Evolutionary conservation across 2,113 vertebrate genomes (phyloP).

Genomic region (Tetraodon nigroviridis): DNA sequence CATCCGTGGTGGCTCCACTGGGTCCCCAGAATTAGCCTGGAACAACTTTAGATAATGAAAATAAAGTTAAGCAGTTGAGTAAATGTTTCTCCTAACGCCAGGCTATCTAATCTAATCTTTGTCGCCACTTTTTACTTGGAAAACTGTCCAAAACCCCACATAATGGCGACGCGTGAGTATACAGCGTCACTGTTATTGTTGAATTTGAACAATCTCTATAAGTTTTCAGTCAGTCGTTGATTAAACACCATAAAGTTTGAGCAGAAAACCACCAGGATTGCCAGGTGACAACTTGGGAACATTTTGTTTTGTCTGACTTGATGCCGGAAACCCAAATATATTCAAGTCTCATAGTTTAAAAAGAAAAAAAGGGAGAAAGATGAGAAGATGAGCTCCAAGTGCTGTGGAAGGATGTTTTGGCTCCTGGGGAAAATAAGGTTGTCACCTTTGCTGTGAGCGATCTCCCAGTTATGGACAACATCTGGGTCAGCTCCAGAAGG

Average conservation of each 20-base stretch:
- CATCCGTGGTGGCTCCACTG: constrained; percentile 5
- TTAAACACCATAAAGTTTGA: not conserved
- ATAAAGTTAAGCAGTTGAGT: not conserved
- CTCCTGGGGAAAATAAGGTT: not conserved
- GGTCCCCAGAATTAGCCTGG: constrained; percentile 1
- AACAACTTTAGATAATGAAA: constrained; percentile 23
- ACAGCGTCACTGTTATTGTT: too few species aligned
- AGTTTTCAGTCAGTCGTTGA: too few species aligned
- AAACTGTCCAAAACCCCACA: not conserved
- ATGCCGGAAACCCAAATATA: not conserved
- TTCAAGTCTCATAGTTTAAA: not conserved
- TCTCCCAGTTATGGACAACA: too few species aligned
- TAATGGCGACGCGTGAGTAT: not conserved
- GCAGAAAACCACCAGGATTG: not conserved
- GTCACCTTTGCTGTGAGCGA: not conserved
- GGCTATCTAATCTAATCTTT: not conserved
- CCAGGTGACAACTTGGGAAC: not conserved
- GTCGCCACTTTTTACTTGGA: not conserved
- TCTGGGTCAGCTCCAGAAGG: too few species aligned
- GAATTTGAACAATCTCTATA: too few species aligned
- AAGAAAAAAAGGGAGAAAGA: not conserved
- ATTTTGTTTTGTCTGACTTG: not conserved
- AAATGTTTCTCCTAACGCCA: not conserved
- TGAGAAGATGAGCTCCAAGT: too few species aligned
- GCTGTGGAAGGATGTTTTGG: constrained; percentile 1